These are phyloP conservation scores for Macroglossus sobrinus DNA, from an alignment of 2,113 vertebrate genomes.

Conservation along the genomic window DNA sequence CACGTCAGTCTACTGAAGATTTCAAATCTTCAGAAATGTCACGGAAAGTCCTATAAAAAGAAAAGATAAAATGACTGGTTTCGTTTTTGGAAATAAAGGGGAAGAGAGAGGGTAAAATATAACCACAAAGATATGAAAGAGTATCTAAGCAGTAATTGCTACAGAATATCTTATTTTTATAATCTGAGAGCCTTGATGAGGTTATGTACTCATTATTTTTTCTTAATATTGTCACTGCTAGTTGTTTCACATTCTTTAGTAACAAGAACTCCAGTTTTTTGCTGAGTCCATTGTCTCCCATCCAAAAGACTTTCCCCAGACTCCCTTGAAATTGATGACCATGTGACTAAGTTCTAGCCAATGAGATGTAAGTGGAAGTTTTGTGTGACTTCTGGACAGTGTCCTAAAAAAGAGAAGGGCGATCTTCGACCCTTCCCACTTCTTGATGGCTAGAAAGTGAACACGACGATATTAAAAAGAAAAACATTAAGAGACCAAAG, in stretches of 20 bases:
- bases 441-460: background rate
- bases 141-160: background rate
- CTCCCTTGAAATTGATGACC: background rate
- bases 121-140: background rate
- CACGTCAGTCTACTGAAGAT: conserved; percentile 74
- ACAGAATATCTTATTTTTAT: background rate
- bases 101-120: background rate
- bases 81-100: background rate
- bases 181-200: background rate
- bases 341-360: background rate
- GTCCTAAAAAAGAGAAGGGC: background rate
- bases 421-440: background rate
- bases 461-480: background rate
- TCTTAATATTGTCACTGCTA: conserved; percentile 8
- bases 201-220: background rate
- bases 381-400: background rate
- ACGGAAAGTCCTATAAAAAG: conserved; percentile 72
- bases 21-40: conserved; percentile 82
- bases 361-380: background rate
- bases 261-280: background rate
- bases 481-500: background rate
- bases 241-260: background rate
- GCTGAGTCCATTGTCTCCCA: background rate
- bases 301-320: background rate
- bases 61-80: conserved; percentile 6